Conservation (phyloP, 2,113 vertebrate species). For the Rynchops niger region DNA sequence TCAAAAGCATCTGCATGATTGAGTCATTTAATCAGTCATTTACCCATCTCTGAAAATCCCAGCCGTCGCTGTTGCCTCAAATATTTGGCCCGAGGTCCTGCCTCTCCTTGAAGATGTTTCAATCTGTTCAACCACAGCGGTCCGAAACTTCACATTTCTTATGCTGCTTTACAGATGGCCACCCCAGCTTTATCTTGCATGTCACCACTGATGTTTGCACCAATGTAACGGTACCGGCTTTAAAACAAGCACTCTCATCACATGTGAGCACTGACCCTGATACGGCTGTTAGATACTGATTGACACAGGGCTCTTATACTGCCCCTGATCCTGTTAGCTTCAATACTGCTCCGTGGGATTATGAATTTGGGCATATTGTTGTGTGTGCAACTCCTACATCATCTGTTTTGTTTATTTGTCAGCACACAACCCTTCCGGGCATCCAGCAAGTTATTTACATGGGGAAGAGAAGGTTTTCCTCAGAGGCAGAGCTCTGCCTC, state of each 20-base stretch:
- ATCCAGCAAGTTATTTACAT: background rate
- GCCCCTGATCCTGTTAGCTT: background rate
- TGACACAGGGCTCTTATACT: background rate
- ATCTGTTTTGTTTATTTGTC: accelerated
- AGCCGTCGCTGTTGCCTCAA: background rate
- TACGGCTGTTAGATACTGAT: background rate
- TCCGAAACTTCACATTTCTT: background rate
- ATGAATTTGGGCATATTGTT: background rate
- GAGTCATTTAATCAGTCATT: conserved; percentile 62
- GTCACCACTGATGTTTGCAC: background rate
- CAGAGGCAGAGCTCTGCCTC: background rate
- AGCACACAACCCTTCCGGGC: background rate
- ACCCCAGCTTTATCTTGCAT: background rate
- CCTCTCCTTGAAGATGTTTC: background rate
- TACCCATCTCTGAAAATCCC: conserved; percentile 34
- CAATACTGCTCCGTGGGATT: accelerated
- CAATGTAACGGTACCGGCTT: background rate
- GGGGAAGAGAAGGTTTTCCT: background rate
- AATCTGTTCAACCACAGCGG: background rate
- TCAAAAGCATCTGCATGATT: conserved; percentile 65
- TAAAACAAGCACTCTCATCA: background rate
- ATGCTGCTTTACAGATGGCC: background rate
- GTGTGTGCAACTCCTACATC: background rate
- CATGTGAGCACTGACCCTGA: accelerated
- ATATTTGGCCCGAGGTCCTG: background rate